A percentile compares a stretch with the other conserved stretches of the same genome.
phyloP scores from a whole-genome alignment of 2,113 vertebrate genomes.

The Jacana jacana region DNA sequence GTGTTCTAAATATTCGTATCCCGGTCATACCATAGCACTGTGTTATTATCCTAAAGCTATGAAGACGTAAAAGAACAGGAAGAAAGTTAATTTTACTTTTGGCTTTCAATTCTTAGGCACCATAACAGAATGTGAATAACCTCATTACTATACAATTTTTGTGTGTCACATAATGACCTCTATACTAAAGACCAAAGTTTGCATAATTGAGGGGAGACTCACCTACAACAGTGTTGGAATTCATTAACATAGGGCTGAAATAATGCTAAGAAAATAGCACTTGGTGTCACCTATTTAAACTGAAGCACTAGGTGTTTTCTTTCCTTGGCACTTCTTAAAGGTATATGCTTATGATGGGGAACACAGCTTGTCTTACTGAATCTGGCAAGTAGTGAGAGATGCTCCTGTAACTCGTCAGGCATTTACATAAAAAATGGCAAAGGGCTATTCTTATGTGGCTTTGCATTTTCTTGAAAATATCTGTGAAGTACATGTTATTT shows the following conservation, averaged over 20 bases:
- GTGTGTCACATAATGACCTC: conserved; percentile 72
- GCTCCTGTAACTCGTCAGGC: not conserved
- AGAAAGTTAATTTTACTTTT: conserved; percentile 68
- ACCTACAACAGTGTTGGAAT: conserved; percentile 27
- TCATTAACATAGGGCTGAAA: conserved; percentile 54
- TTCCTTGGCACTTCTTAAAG: conserved; percentile 12
- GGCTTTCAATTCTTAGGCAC: conserved; percentile 60
- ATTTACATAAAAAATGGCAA: not conserved
- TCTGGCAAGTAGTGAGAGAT: not conserved
- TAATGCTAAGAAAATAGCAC: conserved; percentile 33
- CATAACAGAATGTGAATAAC: conserved; percentile 72
- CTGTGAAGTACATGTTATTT: not conserved
- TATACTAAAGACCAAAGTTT: conserved; percentile 67
- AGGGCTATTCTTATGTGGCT: not conserved
- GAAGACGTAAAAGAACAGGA: conserved; percentile 43
- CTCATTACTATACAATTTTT: conserved; percentile 69
- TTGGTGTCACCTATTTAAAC: conserved; percentile 24
- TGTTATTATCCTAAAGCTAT: conserved; percentile 30
- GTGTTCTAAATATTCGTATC: conserved; percentile 2
- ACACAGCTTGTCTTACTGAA: not conserved
- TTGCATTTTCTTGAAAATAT: not conserved
- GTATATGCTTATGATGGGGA: not conserved
- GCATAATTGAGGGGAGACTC: conserved; percentile 67
- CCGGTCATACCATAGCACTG: not conserved
- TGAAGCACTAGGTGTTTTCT: not conserved